These are phyloP conservation scores for Loriculus beryllinus DNA, from an alignment of 2,797 vertebrate species.

Conservation along the genomic window DNA sequence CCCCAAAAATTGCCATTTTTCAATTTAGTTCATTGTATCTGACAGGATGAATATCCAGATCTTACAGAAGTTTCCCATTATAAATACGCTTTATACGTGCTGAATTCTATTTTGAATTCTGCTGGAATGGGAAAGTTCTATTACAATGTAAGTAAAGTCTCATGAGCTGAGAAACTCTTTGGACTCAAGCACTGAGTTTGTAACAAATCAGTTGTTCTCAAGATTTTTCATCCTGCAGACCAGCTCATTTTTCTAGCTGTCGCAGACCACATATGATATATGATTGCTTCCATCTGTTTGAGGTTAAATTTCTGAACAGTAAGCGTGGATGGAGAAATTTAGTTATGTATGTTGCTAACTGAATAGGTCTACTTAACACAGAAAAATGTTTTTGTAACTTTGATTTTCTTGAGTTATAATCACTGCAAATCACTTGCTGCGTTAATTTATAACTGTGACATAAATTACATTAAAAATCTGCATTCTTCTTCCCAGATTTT, in stretches of 20 bases:
- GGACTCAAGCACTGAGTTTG: background rate
- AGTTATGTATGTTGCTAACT: background rate
- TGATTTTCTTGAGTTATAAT: background rate
- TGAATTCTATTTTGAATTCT: background rate
- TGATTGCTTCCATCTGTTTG: slow-evolving; percentile 29
- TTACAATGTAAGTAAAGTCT: background rate
- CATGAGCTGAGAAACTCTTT: background rate
- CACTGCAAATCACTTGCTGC: background rate
- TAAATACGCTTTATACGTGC: background rate
- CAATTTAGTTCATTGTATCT: background rate
- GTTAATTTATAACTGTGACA: background rate
- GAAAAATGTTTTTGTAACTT: background rate
- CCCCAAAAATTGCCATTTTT: background rate
- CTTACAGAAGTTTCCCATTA: background rate
- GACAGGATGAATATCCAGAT: background rate
- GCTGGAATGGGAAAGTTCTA: background rate
- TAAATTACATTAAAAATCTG: background rate
- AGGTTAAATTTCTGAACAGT: background rate
- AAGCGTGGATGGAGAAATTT: background rate
- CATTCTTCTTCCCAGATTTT: background rate
- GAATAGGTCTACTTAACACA: background rate
- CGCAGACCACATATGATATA: background rate
- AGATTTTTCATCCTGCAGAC: background rate
- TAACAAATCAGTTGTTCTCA: background rate
- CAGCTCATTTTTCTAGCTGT: background rate